phyloP scores from a whole-genome alignment of 2,797 vertebrate species.

The Streptopelia turtur region DNA sequence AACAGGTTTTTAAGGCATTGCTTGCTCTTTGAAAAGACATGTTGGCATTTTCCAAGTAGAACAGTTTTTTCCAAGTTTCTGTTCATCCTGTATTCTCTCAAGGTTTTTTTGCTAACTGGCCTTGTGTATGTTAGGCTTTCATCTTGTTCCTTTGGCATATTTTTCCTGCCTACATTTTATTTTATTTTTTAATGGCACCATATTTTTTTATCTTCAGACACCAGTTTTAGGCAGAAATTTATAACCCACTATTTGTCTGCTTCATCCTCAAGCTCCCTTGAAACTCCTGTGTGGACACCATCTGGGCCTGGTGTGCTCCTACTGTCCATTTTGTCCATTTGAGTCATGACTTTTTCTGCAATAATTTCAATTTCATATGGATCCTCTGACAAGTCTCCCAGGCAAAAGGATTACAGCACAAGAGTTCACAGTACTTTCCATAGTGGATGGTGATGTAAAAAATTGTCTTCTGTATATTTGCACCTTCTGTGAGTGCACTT shows the following conservation, averaged over 20 bases:
- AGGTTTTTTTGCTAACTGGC: neutral
- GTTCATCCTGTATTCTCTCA: neutral
- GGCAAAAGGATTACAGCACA: neutral
- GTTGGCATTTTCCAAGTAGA: neutral
- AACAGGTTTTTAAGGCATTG: neutral
- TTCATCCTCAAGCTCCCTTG: neutral
- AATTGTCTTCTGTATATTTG: neutral
- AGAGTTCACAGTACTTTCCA: neutral
- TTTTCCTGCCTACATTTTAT: neutral
- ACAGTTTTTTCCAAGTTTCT: neutral
- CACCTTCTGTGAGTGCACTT: neutral
- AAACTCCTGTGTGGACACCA: constrained; percentile 1
- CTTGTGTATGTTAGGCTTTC: neutral
- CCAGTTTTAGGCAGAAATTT: neutral
- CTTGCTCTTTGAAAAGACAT: neutral
- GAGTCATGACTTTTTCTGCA: neutral
- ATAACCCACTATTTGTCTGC: neutral
- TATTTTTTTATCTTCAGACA: neutral
- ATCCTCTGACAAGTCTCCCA: neutral
- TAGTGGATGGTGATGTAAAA: neutral
- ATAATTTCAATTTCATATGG: neutral
- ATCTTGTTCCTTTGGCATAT: neutral
- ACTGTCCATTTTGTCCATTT: neutral
- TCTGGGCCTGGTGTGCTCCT: neutral
- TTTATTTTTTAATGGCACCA: neutral